These are phyloP conservation scores for Magallana nippona DNA, from an alignment of 2,888 invertebrate genomes.

Conservation along the genomic window DNA sequence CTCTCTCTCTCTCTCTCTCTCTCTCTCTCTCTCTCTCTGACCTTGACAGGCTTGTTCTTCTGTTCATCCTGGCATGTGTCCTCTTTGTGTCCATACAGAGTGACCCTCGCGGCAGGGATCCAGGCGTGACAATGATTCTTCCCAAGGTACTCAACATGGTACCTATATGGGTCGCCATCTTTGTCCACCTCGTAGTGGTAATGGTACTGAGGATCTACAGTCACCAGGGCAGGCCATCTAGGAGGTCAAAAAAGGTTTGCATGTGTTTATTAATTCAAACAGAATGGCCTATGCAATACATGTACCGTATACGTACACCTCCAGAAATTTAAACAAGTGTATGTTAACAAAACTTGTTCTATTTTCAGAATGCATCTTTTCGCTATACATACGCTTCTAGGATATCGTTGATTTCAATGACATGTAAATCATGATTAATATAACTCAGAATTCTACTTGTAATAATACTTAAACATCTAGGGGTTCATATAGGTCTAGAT, in stretches of 20 bases:
- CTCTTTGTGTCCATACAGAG: constrained; percentile 63
- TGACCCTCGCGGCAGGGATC: constrained; percentile 61
- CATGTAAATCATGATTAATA: too few relatives aligned
- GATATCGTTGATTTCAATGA: too few relatives aligned
- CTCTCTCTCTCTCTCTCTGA: constrained; percentile 42
- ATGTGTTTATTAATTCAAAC: not conserved
- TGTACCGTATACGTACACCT: too few relatives aligned
- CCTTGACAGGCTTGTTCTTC: not conserved
- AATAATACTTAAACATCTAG: too few relatives aligned
- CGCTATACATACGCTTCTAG: too few relatives aligned
- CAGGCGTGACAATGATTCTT: constrained; percentile 71
- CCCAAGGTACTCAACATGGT: constrained; percentile 77
- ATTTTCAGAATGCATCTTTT: too few relatives aligned
- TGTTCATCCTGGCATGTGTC: constrained; percentile 11
- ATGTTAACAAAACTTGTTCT: too few relatives aligned
- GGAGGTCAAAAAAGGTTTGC: not conserved
- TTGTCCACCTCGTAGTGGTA: constrained; percentile 57
- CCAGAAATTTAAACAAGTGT: too few relatives aligned
- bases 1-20: constrained; percentile 44
- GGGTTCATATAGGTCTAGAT: too few relatives aligned
- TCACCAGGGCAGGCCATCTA: constrained; percentile 76
- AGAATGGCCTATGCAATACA: too few relatives aligned
- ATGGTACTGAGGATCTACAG: constrained; percentile 63
- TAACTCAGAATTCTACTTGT: too few relatives aligned
- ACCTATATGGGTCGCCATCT: constrained; percentile 66